A percentile compares a stretch with the other conserved stretches of the same genome.
Evolutionary conservation across 2,113 vertebrate species (phyloP).

Genomic region (Philantomba maxwellii): DNA sequence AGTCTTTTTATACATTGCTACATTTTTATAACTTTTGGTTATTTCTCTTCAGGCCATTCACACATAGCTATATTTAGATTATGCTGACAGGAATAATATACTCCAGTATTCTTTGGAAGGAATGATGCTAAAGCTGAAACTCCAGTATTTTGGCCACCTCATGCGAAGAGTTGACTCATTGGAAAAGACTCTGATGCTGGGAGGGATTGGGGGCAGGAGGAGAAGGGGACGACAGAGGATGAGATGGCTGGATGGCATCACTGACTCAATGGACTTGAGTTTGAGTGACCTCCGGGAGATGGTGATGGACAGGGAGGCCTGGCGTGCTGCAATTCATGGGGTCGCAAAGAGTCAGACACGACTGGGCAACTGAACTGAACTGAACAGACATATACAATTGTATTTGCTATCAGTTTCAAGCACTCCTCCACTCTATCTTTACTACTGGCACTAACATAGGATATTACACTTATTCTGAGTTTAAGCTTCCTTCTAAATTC

Average conservation of each 20-base stretch:
- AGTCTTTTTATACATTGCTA: neutral
- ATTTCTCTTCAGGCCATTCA: neutral
- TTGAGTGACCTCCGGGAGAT: too few species aligned
- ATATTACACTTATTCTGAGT: neutral
- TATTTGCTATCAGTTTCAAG: neutral
- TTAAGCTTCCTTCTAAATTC: neutral
- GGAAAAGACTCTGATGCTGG: too few species aligned
- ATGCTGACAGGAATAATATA: neutral
- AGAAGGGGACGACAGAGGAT: too few species aligned
- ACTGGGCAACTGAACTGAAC: too few species aligned
- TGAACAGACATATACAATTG: neutral
- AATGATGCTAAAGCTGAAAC: too few species aligned
- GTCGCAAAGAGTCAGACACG: accelerated
- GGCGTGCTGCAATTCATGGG: too few species aligned
- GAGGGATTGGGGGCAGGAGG: too few species aligned
- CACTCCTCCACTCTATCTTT: neutral
- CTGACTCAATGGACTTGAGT: too few species aligned
- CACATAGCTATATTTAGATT: neutral
- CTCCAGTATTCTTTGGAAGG: neutral
- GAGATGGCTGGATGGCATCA: too few species aligned
- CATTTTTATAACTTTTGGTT: neutral
- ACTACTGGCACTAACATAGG: neutral
- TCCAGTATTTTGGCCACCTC: too few species aligned
- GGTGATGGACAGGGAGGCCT: too few species aligned
- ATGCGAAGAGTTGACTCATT: too few species aligned